Conservation (phyloP, 2,797 vertebrate genomes). For the Myotis pilosus region DNA sequence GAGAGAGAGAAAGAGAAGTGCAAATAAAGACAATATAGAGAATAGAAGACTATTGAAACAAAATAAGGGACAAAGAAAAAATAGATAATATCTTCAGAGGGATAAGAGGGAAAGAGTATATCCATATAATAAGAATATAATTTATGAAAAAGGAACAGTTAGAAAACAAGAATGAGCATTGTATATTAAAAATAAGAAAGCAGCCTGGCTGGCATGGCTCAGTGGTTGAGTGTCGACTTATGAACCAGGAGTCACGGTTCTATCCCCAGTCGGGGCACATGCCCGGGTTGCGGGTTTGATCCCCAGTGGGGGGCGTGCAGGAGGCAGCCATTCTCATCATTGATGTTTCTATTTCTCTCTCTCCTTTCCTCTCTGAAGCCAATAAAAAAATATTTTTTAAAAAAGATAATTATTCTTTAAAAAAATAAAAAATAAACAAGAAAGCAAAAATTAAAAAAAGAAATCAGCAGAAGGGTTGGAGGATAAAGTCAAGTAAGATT, state of each 20-base stretch:
- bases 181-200: conserved; percentile 8
- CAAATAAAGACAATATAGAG: conserved; percentile 9
- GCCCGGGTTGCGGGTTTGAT: no score
- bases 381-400: no score
- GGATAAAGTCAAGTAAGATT: neutral
- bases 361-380: no score
- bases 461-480: neutral
- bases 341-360: no score
- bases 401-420: no score
- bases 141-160: neutral
- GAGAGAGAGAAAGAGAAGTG: neutral
- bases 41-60: conserved; percentile 7
- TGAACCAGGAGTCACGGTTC: no score
- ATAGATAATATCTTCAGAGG: neutral
- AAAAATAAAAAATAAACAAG: neutral
- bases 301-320: no score
- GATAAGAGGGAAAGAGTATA: neutral
- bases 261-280: no score
- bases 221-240: no score
- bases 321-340: no score
- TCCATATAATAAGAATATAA: neutral
- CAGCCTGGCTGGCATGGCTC: no score
- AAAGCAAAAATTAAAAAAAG: neutral
- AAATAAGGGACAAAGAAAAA: neutral
- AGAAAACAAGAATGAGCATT: neutral